Base-by-base conservation (phyloP, 2,797 vertebrate genomes). In the Neostethus bicornis region DNA sequence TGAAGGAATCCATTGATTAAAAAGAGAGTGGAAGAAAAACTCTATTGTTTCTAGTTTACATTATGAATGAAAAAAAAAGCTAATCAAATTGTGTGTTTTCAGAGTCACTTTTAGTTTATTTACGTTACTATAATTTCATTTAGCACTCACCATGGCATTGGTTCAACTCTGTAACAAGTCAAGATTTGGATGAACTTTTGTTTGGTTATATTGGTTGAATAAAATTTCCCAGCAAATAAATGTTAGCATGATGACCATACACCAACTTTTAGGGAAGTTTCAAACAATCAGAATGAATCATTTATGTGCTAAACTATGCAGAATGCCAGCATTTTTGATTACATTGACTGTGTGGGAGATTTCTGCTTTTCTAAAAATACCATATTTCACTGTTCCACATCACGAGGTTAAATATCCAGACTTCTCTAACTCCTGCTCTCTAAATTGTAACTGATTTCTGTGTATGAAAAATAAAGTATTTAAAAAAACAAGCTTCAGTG, bases 281-380 rank as follows among this genome's bases (percentile, higher is more conserved):
- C n/a, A n/a, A n/a, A n/a, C n/a, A n/a, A n/a, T n/a, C n/a, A n/a
- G n/a, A n/a, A n/a, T n/a, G n/a, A n/a, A 13, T 37, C 52, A 62
- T 62, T 28, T 32, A 24, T 50, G 49, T 63, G 52, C 14, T 48
- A 55, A 35, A 19, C 28, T 79, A 73, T 42, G 43, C 41, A 45
- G 38, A 69, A 56, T 16, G 28, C 47, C 31, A 48, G 20, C 0
- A 21, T 60, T 49, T 43, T 47, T 51, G 66, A 82, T 77, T 25
- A 58, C 61, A 79, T 77, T 69, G 29, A 54, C 67, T 71, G 69
- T 48, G 49, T 80, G 37, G 23, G 51, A 73, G 26, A 66, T 20
- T 63, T 68, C 17, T 20, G 5, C 32, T 53, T 50, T 31, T 24
- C 20, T 25, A 55, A 54, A 52, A 39, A 29, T 59, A 73, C 71